Base-by-base conservation (phyloP, 2,888 invertebrate genomes). In the Stenurella melanura region DNA sequence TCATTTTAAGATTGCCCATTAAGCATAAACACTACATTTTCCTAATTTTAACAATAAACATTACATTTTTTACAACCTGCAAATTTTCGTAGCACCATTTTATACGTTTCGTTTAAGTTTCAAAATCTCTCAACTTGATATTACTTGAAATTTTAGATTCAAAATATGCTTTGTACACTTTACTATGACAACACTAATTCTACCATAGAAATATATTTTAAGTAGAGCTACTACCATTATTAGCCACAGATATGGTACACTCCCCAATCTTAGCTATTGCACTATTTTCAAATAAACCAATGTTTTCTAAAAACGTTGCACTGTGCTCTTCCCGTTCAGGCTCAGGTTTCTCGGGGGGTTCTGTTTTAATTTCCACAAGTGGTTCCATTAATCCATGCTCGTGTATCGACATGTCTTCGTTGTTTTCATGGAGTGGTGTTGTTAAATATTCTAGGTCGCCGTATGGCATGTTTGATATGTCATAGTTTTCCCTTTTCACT, bases 241-340 rank as follows among this genome's bases (percentile, higher is more conserved):
- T 83, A 18, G 86, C 83, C 9, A 86, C 83, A 6, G 87, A 86
- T 75, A 87, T 85, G 9, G 87, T 87, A 78, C 87, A 87, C 75
- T 87, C 86, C n/a, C 87, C 87, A 76, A 87, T 86, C 78, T 84
- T 84, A 3, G 83, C 85, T 57, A 86, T 82, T 60, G 83, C 67
- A 18, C 79, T 84, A 63, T 82, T 85, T 77, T 86, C 87, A 42
- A 86, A 80, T 54, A 85, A 75, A 9, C 85, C 85, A 38, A 85
- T 85, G 26, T 80, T 83, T 73, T 83, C 79, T 60, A 85, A 78
- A 72, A 85, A 85, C 6, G 69, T 67, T 38, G 21, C 73, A 18
- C 60, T 75, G 17, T 66, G 26, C 34, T 70, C 42, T 54, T 54
- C n/a, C 3, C 38, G 26, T 67, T 54, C 68, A 15, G 11, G 69